These are phyloP conservation scores for Epinephelus lanceolatus DNA, from an alignment of 2,113 vertebrate genomes.

Conservation along the genomic window DNA sequence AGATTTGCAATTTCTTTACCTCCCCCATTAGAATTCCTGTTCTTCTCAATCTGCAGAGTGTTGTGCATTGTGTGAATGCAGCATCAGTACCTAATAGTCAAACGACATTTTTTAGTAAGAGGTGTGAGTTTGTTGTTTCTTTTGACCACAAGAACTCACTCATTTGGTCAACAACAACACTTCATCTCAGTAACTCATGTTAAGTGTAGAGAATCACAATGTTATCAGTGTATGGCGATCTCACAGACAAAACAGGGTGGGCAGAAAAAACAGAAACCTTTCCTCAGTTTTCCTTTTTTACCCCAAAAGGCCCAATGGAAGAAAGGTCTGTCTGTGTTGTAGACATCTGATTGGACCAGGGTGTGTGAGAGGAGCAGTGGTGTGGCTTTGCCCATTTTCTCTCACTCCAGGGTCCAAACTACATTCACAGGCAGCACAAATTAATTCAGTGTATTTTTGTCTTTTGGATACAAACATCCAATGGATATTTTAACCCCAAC, in stretches of 20 bases:
- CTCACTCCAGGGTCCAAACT: constrained; percentile 4
- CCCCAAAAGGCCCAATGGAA: not conserved
- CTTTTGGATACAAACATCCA: not conserved
- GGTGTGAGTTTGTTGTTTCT: not conserved
- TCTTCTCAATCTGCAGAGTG: not conserved
- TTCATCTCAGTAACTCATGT: not conserved
- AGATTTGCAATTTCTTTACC: too few species aligned
- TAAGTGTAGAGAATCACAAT: not conserved
- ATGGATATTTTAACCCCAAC: not conserved
- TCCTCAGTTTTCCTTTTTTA: not conserved
- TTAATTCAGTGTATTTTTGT: not conserved
- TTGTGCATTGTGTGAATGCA: not conserved
- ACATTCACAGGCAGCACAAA: not conserved
- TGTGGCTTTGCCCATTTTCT: not conserved
- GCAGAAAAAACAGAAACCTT: not conserved
- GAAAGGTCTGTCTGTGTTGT: not conserved
- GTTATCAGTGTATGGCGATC: not conserved
- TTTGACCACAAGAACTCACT: not conserved
- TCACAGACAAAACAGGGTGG: not conserved
- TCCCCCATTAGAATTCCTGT: not conserved
- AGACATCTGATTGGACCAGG: not conserved
- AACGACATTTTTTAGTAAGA: not conserved
- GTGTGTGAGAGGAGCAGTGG: not conserved
- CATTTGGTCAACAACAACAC: not conserved
- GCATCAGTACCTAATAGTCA: not conserved